These are phyloP conservation scores for Neogobius melanostomus DNA, from an alignment of 2,113 vertebrate genomes.

Conservation along the genomic window DNA sequence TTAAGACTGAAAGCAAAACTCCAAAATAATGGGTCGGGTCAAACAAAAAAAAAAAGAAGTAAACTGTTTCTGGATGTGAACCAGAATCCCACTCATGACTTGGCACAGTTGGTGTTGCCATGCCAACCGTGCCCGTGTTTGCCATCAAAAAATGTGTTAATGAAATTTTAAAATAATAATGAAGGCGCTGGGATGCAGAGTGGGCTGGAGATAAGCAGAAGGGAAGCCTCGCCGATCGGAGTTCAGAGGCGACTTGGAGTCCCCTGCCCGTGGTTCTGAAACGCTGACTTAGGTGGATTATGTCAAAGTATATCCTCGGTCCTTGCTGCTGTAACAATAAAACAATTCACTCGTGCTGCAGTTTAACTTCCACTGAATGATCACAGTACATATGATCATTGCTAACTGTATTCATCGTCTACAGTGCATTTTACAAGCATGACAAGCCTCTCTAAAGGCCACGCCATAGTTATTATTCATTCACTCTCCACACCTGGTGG, in stretches of 20 bases:
- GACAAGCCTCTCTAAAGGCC: too few relatives aligned
- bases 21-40: not conserved
- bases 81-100: constrained; percentile 4
- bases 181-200: not conserved
- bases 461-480: too few relatives aligned
- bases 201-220: not conserved
- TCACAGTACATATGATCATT: too few relatives aligned
- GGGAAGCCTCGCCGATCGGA: not conserved
- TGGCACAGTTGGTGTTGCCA: not conserved
- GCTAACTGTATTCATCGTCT: too few relatives aligned
- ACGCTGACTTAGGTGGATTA: not conserved
- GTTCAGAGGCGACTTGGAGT: not conserved
- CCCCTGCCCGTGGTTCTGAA: not conserved
- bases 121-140: constrained; percentile 24
- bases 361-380: not conserved
- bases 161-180: constrained; percentile 4
- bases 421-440: too few relatives aligned
- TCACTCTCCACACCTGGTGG: too few relatives aligned
- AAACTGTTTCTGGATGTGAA: not conserved
- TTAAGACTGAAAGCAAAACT: not conserved
- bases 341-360: not conserved
- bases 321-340: not conserved
- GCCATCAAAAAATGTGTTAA: constrained; percentile 10
- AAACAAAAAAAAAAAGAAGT: not conserved
- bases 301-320: not conserved